Base-by-base conservation (phyloP, 1,140 invertebrate genomes). In the Radopholus similis region DNA sequence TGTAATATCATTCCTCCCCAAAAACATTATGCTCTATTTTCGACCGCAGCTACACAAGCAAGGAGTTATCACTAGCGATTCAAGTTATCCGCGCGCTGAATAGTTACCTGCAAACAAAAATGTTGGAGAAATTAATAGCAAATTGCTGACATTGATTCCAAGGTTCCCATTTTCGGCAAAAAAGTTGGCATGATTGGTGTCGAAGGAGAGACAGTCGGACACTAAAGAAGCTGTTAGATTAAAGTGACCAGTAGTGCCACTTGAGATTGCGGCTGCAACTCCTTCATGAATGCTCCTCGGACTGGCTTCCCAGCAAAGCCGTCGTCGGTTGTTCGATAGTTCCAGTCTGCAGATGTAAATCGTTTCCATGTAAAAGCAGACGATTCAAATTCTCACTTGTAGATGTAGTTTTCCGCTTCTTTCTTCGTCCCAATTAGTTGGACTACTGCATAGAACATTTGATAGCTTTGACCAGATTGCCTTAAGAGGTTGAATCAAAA, bases 111-210 rank as follows among this genome's bases (percentile, higher is more conserved):
- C 15, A 26, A 60, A 18, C 30, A 2, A 21, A 51, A 9, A 47
- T 37, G 6, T 38, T 18, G 2, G 18, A 18, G 6, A 37, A 60
- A 15, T 8, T 9, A 60, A 13, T 11, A 3, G 26, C 23, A 26
- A 1, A 0, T 32, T 21, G 9, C 18, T 97, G 69, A 99, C 96
- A 86, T 98, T 99, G 74, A 99, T 99, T 72, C 94, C 95, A 64
- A 99, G 87, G 86, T 99, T 99, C 5, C 95, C 95, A 85, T 97
- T 97, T 83, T 99, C 95, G 21, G 95, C 93, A 87, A 99, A 99
- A 44, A 97, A 86, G 84, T 97, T 92, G 64, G 95, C 96, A 83
- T 97, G 93, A 59, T 91, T 92, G 30, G 94, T 95, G 84, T 98
- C 95, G 86, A 99, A 98, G 44, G 97, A 93, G 54, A 99, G 88